Base-by-base conservation (phyloP, 2,888 invertebrate species). In the Amorpha juglandis region DNA sequence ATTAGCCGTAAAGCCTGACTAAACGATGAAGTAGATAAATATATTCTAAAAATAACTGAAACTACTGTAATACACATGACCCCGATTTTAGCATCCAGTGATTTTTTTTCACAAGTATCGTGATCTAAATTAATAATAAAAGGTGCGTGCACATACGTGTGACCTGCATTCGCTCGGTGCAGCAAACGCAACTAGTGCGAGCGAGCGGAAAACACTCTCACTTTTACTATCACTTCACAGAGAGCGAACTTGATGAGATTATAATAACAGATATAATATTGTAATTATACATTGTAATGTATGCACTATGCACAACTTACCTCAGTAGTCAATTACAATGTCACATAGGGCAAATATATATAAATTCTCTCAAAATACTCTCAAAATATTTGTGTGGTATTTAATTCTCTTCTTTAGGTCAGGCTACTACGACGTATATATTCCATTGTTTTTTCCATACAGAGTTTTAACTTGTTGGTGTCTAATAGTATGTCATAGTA, bases 181-280 rank as follows among this genome's bases (percentile, higher is more conserved):
- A 48, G 63, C 63, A 64, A 70, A 69, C 69, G 70, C 66, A 55
- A 73, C 62, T 68, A 55, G 65, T 69, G 27, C 50, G 50, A 50
- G 63, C 65, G 66, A 64, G 62, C 69, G 75, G 77, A 78, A 77
- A 75, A 69, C 72, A 69, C 80, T 82, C 81, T 83, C 81, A 87
- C 89, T 88, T 88, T 87, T 87, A 83, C 83, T 78, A 81, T 78
- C 74, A 76, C 80, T 77, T 70, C 72, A 76, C 74, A 71, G 83
- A 83, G 80, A 87, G 84, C 80, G 80, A 85, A 83, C 76, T 73
- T 83, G 80, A 80, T 83, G 82, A 77, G 77, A 79, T 80, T 79
- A 78, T 80, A 82, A 84, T 77, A 67, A 76, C 75, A 70, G 72
- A 74, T 72, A 78, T 77, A 73, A 78, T 74, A 75, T 75, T 68